These are phyloP conservation scores for Pterobdella sp. DNA, from an alignment of 2,888 invertebrate genomes.

Conservation along the genomic window DNA sequence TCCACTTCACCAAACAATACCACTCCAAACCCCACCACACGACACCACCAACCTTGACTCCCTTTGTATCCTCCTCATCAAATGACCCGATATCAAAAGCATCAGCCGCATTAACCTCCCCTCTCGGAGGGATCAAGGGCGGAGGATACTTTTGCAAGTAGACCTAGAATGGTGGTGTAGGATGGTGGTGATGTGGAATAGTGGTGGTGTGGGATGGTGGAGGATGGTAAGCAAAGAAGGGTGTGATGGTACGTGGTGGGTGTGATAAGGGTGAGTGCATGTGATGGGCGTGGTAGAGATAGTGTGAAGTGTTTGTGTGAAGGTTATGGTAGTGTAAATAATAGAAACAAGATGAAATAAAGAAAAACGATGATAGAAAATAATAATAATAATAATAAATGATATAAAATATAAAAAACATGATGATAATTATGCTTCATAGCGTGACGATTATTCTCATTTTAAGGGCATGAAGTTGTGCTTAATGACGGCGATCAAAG, in stretches of 20 bases:
- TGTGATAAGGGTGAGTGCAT: background rate
- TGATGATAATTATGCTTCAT: no score
- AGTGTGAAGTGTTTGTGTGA: background rate
- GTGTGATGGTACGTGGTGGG: background rate
- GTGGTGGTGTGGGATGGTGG: background rate
- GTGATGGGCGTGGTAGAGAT: background rate
- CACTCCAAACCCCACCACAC: background rate
- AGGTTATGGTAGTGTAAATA: no score
- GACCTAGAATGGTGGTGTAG: constrained; percentile 54
- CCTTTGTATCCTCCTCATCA: constrained; percentile 98
- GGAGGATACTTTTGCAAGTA: constrained; percentile 97
- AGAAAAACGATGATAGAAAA: background rate
- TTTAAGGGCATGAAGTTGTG: no score
- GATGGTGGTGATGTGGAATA: background rate
- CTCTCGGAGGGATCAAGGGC: constrained; percentile 91
- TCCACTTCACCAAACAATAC: background rate
- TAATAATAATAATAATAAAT: no score
- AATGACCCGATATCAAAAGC: constrained; percentile 99
- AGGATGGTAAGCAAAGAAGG: background rate
- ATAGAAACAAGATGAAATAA: background rate
- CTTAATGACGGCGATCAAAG: no score
- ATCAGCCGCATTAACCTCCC: constrained; percentile 98
- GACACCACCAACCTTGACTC: constrained; percentile 65
- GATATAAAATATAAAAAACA: no score
- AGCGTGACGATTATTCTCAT: no score